Percentiles rank a stretch among this genome's conserved stretches.
Evolutionary conservation across 2,113 vertebrate species (phyloP).

Genomic region (Hemiprocne comata): DNA sequence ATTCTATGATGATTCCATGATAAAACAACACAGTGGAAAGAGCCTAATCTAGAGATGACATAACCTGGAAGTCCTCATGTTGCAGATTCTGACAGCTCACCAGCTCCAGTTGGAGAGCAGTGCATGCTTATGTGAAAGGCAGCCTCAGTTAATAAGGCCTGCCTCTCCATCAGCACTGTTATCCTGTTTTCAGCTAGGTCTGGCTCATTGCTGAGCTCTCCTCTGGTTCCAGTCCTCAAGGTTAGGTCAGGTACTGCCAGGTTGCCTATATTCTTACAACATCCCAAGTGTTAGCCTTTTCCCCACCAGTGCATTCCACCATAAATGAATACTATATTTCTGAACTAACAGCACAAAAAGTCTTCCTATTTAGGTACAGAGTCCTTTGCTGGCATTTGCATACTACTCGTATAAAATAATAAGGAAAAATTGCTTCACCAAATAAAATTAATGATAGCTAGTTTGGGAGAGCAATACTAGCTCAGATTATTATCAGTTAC

Average conservation of each 20-base stretch:
- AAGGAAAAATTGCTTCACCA: neutral
- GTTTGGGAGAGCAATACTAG: neutral
- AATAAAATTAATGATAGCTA: neutral
- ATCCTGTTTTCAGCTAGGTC: neutral
- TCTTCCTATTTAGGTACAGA: neutral
- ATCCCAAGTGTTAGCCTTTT: neutral
- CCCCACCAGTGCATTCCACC: neutral
- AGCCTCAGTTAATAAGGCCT: neutral
- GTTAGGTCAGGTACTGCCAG: neutral
- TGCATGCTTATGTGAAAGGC: accelerated
- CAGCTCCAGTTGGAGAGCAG: neutral
- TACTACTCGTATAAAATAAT: neutral
- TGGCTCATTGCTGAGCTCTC: neutral
- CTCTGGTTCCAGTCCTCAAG: neutral
- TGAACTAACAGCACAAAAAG: neutral
- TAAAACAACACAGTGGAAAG: neutral
- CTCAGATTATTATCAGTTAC: slow-evolving; percentile 5
- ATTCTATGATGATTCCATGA: too few species aligned
- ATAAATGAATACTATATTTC: neutral
- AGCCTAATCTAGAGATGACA: neutral
- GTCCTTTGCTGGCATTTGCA: neutral
- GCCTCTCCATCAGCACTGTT: neutral
- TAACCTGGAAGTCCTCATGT: neutral
- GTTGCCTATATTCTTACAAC: neutral
- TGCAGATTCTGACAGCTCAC: neutral